A percentile compares a stretch with the other conserved stretches of the same genome.
Conservation (phyloP, 1,140 invertebrate species). For the Zaprionus kolodkinae region DNA sequence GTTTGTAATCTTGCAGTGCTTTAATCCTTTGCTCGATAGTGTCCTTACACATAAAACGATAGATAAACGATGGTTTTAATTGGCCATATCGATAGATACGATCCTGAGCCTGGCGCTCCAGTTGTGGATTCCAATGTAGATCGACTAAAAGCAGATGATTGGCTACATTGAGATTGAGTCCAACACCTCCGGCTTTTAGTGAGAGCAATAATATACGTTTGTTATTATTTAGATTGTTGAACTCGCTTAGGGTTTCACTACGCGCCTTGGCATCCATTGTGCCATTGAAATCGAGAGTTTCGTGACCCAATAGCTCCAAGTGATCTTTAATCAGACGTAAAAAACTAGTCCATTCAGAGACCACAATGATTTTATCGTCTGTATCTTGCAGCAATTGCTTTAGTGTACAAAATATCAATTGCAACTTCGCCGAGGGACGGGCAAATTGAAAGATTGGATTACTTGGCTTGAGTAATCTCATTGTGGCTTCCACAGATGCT, state of each 20-base stretch:
- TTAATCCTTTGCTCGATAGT: conserved; percentile 94
- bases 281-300: conserved; percentile 52
- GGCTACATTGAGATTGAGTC: conserved; percentile 60
- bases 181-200: conserved; percentile 58
- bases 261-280: conserved; percentile 33
- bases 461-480: conserved; percentile 31
- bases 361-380: conserved; percentile 55
- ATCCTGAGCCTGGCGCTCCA: conserved; percentile 61
- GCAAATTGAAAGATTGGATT: conserved; percentile 59
- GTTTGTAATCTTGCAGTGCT: conserved; percentile 90
- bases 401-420: conserved; percentile 31
- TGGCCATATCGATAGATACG: conserved; percentile 68
- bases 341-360: conserved; percentile 55
- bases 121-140: conserved; percentile 63
- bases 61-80: conserved; percentile 48
- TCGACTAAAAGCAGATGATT: conserved; percentile 60
- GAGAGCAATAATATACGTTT: conserved; percentile 54
- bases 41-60: conserved; percentile 90
- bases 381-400: conserved; percentile 40
- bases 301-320: conserved; percentile 21
- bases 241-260: conserved; percentile 38
- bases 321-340: conserved; percentile 33
- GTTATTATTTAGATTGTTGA: conserved; percentile 19
- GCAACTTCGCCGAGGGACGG: conserved; percentile 40
- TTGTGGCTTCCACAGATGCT: conserved; percentile 5